phyloP scores from a whole-genome alignment of 1,140 invertebrate species.

The Cotesia vestalis region DNA sequence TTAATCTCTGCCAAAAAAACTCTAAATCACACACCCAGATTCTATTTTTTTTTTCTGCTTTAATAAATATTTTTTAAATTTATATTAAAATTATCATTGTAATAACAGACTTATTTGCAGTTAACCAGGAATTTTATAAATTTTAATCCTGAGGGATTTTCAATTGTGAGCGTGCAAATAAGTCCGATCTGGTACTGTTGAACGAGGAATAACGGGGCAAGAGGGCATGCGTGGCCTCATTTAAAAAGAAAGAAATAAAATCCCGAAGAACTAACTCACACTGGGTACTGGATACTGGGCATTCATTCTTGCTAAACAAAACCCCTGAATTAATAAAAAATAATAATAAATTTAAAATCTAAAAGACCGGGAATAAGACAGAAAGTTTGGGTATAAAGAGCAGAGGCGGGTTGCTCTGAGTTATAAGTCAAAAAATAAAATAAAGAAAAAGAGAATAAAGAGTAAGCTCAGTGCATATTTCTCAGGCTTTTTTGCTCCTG shows the following conservation, averaged over 20 bases:
- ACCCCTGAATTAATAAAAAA: background rate
- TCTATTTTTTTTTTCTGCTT: no score
- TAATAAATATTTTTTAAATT: no score
- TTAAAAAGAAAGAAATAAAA: constrained; percentile 15
- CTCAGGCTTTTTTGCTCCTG: background rate
- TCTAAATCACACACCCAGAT: background rate
- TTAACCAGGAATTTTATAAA: background rate
- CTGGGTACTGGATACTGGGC: background rate
- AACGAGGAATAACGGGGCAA: background rate
- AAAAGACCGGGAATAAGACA: constrained; percentile 21
- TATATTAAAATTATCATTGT: no score
- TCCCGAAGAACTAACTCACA: constrained; percentile 12
- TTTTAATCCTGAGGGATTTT: background rate
- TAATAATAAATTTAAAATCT: background rate
- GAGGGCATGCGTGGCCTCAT: constrained; percentile 28
- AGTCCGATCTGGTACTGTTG: background rate
- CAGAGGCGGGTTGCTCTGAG: no score
- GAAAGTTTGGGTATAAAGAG: no score
- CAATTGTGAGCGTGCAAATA: constrained; percentile 1
- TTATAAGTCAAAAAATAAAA: background rate
- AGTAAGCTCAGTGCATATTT: constrained; percentile 4
- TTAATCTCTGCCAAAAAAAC: background rate
- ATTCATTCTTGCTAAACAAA: background rate
- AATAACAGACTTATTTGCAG: background rate
- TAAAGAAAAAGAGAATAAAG: background rate